Evolutionary conservation across 2,888 invertebrate species (phyloP).

Genomic region (Plusia festucae): DNA sequence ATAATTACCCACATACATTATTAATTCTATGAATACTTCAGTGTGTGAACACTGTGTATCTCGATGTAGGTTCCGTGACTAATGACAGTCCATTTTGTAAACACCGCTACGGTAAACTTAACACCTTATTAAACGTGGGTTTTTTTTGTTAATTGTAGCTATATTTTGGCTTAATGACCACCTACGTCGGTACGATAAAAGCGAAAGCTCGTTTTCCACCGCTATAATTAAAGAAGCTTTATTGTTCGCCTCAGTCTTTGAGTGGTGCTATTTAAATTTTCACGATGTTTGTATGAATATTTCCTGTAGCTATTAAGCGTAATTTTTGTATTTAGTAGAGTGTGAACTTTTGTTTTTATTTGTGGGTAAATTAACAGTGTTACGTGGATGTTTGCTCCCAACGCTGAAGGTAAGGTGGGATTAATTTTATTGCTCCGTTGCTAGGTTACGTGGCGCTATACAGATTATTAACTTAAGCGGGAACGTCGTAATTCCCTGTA

Average conservation of each 20-base stretch:
- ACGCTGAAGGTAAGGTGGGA: not conserved
- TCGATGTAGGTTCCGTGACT: conserved; percentile 71
- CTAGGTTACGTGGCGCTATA: not conserved
- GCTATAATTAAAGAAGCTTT: conserved; percentile 82
- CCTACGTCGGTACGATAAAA: conserved; percentile 82
- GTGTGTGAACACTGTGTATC: conserved; percentile 48
- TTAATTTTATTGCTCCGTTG: not conserved
- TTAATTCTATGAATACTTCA: conserved; percentile 49
- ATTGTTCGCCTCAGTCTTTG: conserved; percentile 74
- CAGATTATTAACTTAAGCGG: not conserved
- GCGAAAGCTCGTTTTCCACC: conserved; percentile 76
- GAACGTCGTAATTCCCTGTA: not conserved
- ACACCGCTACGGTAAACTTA: conserved; percentile 79
- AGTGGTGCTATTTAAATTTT: conserved; percentile 66
- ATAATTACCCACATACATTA: conserved; percentile 15
- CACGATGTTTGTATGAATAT: conserved; percentile 56
- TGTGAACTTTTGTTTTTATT: conserved; percentile 7
- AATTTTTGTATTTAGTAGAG: conserved; percentile 10
- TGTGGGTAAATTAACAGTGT: not conserved
- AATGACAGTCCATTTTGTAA: conserved; percentile 78
- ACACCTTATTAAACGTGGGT: conserved; percentile 86
- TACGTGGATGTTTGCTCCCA: not conserved
- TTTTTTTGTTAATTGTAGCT: conserved; percentile 86
- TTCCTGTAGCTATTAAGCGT: conserved; percentile 37
- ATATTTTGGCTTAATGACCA: conserved; percentile 84